Evolutionary conservation across 2,888 invertebrate genomes (phyloP).

Genomic region (Antheraea yamamai): DNA sequence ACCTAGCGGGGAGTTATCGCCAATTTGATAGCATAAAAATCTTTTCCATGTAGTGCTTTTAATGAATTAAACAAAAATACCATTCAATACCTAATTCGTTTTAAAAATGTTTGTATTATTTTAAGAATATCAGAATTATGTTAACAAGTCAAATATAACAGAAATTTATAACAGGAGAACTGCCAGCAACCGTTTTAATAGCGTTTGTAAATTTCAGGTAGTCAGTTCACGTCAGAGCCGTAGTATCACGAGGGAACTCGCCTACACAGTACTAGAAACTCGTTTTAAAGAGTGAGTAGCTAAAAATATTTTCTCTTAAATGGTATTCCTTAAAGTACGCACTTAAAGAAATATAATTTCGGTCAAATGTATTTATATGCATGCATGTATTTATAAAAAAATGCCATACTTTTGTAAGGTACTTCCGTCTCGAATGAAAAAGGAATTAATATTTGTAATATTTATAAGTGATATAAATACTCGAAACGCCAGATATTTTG

Average conservation of each 20-base stretch:
- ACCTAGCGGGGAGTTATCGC: too few relatives aligned
- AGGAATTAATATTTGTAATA: too few relatives aligned
- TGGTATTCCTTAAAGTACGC: not conserved
- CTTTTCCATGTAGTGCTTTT: not conserved
- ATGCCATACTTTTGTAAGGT: too few relatives aligned
- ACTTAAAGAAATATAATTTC: too few relatives aligned
- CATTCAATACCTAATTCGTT: not conserved
- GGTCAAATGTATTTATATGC: too few relatives aligned
- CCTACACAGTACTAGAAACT: conserved; percentile 80
- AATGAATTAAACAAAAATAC: not conserved
- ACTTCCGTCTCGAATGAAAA: too few relatives aligned
- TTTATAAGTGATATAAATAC: too few relatives aligned
- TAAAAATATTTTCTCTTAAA: not conserved
- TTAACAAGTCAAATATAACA: conserved; percentile 6
- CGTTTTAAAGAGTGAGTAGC: conserved; percentile 80
- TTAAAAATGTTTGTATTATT: not conserved
- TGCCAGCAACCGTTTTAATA: conserved; percentile 7
- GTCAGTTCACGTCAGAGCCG: conserved; percentile 68
- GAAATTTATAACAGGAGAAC: conserved; percentile 4
- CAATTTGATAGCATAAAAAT: too few relatives aligned
- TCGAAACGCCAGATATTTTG: too few relatives aligned
- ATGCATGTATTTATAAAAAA: too few relatives aligned
- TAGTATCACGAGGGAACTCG: conserved; percentile 77
- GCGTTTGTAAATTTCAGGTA: conserved; percentile 50
- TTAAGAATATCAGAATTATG: not conserved